Evolutionary conservation across 2,113 vertebrate genomes (phyloP).

Genomic region (Apeltes quadracus): DNA sequence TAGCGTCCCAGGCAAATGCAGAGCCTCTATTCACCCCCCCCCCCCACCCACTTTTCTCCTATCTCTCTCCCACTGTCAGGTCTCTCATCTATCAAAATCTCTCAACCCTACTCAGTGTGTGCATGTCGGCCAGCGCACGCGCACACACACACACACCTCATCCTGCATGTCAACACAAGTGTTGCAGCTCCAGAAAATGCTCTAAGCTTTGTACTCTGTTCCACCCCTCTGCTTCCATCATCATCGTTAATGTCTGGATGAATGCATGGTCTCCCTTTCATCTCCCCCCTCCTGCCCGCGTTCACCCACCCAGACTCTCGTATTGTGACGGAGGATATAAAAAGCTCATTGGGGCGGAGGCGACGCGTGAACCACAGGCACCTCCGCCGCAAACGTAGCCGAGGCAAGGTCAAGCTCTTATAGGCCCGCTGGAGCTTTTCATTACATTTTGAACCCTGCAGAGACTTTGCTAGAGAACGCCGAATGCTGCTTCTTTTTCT

Average conservation of each 20-base stretch:
- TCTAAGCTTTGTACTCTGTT: conserved; percentile 30
- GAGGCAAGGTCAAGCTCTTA: conserved; percentile 66
- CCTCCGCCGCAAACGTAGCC: conserved; percentile 50
- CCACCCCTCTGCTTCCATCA: conserved; percentile 50
- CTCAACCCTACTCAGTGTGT: conserved; percentile 23
- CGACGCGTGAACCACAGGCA: conserved; percentile 54
- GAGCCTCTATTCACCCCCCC: conserved; percentile 15
- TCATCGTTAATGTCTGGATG: conserved; percentile 54
- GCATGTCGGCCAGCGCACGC: not conserved
- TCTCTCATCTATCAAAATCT: conserved; percentile 65
- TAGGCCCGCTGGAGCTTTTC: conserved; percentile 52
- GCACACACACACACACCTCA: conserved; percentile 8
- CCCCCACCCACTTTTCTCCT: conserved; percentile 45
- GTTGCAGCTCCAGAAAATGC: conserved; percentile 12
- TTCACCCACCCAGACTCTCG: not conserved
- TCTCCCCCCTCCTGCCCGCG: conserved; percentile 12
- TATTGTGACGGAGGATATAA: conserved; percentile 15
- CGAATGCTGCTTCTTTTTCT: conserved; percentile 11
- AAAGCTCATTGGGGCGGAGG: conserved; percentile 46
- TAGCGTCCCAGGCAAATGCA: conserved; percentile 73
- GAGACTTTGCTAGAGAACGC: conserved; percentile 24
- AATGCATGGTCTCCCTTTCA: conserved; percentile 46
- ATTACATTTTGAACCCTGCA: conserved; percentile 65
- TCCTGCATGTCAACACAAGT: conserved; percentile 14
- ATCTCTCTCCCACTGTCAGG: conserved; percentile 60